phyloP scores from a whole-genome alignment of 2,113 vertebrate species.

The Dromiciops gliroides region DNA sequence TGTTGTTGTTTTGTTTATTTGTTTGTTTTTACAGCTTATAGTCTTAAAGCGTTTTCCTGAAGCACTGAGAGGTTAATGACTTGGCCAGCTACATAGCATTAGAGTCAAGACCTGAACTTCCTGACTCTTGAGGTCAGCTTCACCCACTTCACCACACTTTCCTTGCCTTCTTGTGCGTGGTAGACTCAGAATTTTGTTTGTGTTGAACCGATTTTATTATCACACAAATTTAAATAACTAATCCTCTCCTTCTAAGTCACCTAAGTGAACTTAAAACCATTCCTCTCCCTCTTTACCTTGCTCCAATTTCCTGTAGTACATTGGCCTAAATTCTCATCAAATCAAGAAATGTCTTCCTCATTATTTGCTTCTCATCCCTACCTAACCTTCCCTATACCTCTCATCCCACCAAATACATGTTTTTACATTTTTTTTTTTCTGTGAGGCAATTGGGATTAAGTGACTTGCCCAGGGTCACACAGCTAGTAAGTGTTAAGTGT shows the following conservation, averaged over 20 bases:
- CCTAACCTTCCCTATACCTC: background rate
- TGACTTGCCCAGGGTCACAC: no score
- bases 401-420: background rate
- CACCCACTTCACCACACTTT: background rate
- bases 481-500: no score
- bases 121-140: background rate
- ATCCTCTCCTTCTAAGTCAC: background rate
- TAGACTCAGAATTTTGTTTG: background rate
- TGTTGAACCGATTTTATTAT: background rate
- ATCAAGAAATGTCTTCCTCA: background rate
- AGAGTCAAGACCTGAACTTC: background rate
- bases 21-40: background rate
- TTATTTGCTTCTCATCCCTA: background rate
- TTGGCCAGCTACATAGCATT: background rate
- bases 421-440: no score
- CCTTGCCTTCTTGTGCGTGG: background rate
- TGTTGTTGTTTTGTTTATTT: background rate
- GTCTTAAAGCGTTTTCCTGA: background rate
- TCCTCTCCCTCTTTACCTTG: background rate
- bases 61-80: background rate
- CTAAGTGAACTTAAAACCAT: background rate
- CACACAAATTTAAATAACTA: background rate
- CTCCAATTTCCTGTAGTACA: background rate
- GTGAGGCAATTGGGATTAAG: no score
- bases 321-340: background rate